Conservation (phyloP, 2,888 invertebrate genomes). For the Mimas tiliae region DNA sequence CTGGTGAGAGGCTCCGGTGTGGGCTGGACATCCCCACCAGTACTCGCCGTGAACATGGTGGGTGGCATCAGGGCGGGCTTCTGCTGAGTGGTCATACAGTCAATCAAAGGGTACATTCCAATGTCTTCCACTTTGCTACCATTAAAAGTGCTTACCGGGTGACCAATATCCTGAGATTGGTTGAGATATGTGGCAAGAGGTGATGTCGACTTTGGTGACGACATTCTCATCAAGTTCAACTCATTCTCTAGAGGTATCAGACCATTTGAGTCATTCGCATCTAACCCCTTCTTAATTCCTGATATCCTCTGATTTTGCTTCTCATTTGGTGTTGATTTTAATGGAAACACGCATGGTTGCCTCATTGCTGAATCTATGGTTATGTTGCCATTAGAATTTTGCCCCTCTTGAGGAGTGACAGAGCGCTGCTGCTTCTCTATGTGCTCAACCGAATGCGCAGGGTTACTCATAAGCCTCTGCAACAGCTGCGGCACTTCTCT, state of each 20-base stretch:
- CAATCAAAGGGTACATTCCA: conserved; percentile 64
- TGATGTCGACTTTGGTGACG: conserved; percentile 82
- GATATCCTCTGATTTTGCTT: conserved; percentile 69
- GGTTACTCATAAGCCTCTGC: conserved; percentile 92
- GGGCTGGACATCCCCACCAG: conserved; percentile 71
- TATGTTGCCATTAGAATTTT: conserved; percentile 67
- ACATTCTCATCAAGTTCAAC: conserved; percentile 80
- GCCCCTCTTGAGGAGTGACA: conserved; percentile 87
- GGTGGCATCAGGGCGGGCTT: conserved; percentile 94
- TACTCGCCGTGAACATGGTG: conserved; percentile 91
- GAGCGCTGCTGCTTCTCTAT: conserved; percentile 94
- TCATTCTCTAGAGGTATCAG: conserved; percentile 78
- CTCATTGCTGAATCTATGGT: conserved; percentile 61
- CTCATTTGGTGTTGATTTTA: conserved; percentile 76
- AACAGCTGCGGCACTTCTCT: conserved; percentile 87
- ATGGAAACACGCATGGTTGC: conserved; percentile 66
- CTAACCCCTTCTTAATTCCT: conserved; percentile 65
- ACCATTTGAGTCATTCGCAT: conserved; percentile 68
- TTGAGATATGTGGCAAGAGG: conserved; percentile 84
- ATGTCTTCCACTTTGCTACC: conserved; percentile 67
- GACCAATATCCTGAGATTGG: conserved; percentile 74
- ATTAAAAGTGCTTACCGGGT: conserved; percentile 64
- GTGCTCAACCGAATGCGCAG: conserved; percentile 93
- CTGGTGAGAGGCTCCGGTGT: conserved; percentile 91
- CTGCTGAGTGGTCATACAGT: conserved; percentile 73